Evolutionary conservation across 2,113 vertebrate genomes (phyloP).

Genomic region (Lycaon pictus): DNA sequence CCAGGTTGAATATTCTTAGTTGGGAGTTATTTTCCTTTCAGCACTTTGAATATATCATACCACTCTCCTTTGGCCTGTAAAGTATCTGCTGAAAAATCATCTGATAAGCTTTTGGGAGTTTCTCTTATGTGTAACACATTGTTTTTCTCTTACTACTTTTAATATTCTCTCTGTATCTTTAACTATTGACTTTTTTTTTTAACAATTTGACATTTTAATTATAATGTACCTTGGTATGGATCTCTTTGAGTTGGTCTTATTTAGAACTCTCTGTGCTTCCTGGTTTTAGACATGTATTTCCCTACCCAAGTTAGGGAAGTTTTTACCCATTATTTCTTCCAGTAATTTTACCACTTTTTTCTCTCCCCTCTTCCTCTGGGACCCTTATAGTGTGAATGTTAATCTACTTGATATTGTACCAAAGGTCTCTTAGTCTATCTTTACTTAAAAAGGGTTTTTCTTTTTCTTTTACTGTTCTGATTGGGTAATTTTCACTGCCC

Average conservation of each 20-base stretch:
- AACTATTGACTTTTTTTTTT: background rate
- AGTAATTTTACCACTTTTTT: background rate
- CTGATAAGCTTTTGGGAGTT: background rate
- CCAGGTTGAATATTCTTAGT: background rate
- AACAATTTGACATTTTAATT: background rate
- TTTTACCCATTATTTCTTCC: background rate
- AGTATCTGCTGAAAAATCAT: background rate
- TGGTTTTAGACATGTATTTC: background rate
- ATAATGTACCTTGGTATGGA: background rate
- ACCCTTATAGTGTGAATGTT: background rate
- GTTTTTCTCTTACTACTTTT: background rate
- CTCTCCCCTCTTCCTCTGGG: background rate
- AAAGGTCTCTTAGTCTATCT: background rate
- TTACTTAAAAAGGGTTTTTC: background rate
- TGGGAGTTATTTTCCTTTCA: background rate
- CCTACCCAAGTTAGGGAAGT: background rate
- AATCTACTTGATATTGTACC: background rate
- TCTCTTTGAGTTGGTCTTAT: background rate
- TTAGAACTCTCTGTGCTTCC: background rate
- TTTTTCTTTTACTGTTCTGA: background rate
- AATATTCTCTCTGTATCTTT: background rate
- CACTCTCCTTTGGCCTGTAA: background rate
- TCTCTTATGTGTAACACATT: background rate
- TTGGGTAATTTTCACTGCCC: background rate
- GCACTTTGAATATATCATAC: background rate